Conservation (phyloP, 2,888 invertebrate genomes). For the Conistra vaccinii region DNA sequence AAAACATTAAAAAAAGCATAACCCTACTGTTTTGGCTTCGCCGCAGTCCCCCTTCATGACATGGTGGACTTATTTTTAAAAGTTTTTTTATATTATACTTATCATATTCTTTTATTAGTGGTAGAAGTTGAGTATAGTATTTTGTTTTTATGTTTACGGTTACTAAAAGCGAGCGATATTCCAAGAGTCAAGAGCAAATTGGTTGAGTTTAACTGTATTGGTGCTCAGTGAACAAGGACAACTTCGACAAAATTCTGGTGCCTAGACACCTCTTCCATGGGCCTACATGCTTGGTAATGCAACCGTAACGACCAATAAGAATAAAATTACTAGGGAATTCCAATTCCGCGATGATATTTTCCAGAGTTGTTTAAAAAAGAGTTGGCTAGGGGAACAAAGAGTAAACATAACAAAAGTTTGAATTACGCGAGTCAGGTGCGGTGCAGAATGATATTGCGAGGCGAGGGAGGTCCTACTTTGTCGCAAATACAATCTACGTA, state of each 20-base stretch:
- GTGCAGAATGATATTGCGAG: slow-evolving; percentile 59
- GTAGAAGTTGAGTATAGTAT: background rate
- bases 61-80: background rate
- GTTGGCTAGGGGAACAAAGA: slow-evolving; percentile 58
- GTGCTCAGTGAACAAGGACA: background rate
- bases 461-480: slow-evolving; percentile 49
- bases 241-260: background rate
- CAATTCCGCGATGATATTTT: slow-evolving; percentile 48
- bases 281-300: slow-evolving; percentile 25
- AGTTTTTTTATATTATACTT: no score
- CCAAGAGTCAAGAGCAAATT: background rate
- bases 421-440: slow-evolving; percentile 66
- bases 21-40: no score
- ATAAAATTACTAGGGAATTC: slow-evolving; percentile 26
- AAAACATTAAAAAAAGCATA: no score
- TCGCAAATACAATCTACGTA: slow-evolving; percentile 61
- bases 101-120: background rate
- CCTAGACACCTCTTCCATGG: slow-evolving; percentile 8
- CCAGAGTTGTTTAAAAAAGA: slow-evolving; percentile 54
- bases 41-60: background rate
- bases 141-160: background rate
- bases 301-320: slow-evolving; percentile 23
- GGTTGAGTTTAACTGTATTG: background rate
- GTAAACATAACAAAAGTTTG: slow-evolving; percentile 65
- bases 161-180: background rate